Evolutionary conservation across 2,797 vertebrate species (phyloP).

Genomic region (Acridotheres tristis): DNA sequence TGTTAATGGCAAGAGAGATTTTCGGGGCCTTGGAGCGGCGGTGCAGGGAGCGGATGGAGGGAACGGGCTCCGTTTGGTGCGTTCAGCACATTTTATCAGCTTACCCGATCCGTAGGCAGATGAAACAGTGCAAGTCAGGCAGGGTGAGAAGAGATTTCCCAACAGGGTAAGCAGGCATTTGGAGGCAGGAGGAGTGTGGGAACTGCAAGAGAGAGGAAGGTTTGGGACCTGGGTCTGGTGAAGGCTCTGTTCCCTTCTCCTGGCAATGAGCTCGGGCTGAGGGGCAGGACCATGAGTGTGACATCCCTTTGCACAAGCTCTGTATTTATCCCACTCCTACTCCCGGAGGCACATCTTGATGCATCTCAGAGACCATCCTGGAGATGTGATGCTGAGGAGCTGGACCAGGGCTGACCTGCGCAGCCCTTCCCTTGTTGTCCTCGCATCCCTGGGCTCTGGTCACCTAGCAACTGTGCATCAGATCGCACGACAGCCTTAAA

Average conservation of each 20-base stretch:
- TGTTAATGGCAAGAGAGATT: constrained; percentile 27
- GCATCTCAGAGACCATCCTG: background rate
- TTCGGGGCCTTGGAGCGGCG: background rate
- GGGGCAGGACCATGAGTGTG: fast-evolving
- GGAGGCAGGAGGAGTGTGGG: constrained; percentile 33
- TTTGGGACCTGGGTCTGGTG: background rate
- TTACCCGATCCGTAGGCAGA: constrained; percentile 35
- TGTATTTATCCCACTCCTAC: fast-evolving
- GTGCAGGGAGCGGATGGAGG: constrained; percentile 5
- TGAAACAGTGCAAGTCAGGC: constrained; percentile 45
- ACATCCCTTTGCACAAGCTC: background rate
- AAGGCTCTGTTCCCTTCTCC: background rate
- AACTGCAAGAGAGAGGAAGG: background rate
- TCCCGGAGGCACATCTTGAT: background rate
- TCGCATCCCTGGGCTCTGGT: background rate
- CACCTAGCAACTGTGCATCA: constrained; percentile 49
- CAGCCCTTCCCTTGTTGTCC: background rate
- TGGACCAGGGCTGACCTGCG: background rate
- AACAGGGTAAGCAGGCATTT: constrained; percentile 55
- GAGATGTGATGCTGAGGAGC: background rate
- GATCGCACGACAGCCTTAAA: fast-evolving
- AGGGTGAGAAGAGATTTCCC: constrained; percentile 48
- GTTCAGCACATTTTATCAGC: constrained; percentile 53
- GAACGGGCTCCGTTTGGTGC: constrained; percentile 22
- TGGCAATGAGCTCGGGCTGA: background rate